Evolutionary conservation across 1,140 invertebrate genomes (phyloP).

Genomic region (Mactra quadrangularis): DNA sequence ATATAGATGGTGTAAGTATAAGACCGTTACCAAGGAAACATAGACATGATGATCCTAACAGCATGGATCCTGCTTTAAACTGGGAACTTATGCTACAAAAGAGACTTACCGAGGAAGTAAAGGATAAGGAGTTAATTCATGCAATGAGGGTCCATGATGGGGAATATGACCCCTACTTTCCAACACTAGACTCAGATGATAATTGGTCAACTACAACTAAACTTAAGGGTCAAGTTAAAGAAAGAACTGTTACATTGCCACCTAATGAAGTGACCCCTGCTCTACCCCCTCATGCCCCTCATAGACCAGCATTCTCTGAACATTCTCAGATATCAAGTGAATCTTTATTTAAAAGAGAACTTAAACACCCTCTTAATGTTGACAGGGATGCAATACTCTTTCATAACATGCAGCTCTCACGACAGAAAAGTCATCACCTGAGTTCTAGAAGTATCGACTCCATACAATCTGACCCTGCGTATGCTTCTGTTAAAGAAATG

Average conservation of each 20-base stretch:
- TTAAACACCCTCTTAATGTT: conserved; percentile 73
- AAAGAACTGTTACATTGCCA: conserved; percentile 37
- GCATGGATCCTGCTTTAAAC: conserved; percentile 47
- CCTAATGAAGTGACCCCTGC: conserved; percentile 40
- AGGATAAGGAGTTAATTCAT: conserved; percentile 75
- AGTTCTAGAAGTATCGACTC: conserved; percentile 78
- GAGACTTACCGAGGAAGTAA: conserved; percentile 77
- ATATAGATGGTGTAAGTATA: conserved; percentile 30
- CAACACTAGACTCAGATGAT: conserved; percentile 41
- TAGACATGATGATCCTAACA: neutral
- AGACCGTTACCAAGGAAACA: conserved; percentile 27
- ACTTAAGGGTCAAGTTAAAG: conserved; percentile 42
- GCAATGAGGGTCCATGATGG: conserved; percentile 46
- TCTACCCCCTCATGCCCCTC: conserved; percentile 42
- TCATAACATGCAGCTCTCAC: conserved; percentile 79
- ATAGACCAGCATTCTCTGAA: conserved; percentile 44
- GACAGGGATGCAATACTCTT: conserved; percentile 80
- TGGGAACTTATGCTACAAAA: conserved; percentile 77
- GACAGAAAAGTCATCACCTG: conserved; percentile 67
- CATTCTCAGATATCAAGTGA: conserved; percentile 67
- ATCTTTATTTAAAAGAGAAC: conserved; percentile 73
- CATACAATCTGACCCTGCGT: conserved; percentile 76
- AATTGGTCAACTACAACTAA: conserved; percentile 62
- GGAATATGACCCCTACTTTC: conserved; percentile 39
- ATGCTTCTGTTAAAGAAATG: conserved; percentile 68